These are phyloP conservation scores for Geothlypis trichas DNA, from an alignment of 2,113 vertebrate genomes.

Conservation along the genomic window DNA sequence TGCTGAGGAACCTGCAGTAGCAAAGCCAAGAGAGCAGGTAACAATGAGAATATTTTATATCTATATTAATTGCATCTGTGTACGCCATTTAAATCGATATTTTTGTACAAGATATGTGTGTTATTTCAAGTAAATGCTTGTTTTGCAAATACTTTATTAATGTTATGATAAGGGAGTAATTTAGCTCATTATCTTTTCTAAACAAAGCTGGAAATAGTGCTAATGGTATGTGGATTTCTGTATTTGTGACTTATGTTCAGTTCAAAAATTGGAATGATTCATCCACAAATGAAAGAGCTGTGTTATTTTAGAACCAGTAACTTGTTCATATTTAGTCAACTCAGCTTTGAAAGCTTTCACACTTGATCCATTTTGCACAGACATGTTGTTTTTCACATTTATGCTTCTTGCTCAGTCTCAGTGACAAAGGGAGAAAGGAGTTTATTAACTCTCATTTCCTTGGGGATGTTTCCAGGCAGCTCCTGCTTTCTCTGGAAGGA, in stretches of 20 bases:
- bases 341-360: background rate
- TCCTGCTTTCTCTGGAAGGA: slow-evolving; percentile 44
- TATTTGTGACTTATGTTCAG: background rate
- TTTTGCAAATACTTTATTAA: background rate
- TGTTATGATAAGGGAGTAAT: background rate
- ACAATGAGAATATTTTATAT: background rate
- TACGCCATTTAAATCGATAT: accelerated
- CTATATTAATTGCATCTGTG: background rate
- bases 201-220: background rate
- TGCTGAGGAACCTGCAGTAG: slow-evolving; percentile 17
- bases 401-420: background rate
- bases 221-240: background rate
- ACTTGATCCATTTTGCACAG: background rate
- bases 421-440: accelerated
- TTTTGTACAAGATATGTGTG: background rate
- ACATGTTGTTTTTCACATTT: background rate
- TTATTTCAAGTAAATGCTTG: background rate
- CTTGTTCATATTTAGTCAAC: background rate
- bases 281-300: background rate
- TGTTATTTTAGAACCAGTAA: background rate
- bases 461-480: slow-evolving; percentile 53
- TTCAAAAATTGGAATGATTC: background rate
- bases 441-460: background rate
- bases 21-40: slow-evolving; percentile 77
- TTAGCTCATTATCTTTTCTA: background rate